Conservation (phyloP, 2,113 vertebrate species). For the Stomatorhinus ivindoensis region DNA sequence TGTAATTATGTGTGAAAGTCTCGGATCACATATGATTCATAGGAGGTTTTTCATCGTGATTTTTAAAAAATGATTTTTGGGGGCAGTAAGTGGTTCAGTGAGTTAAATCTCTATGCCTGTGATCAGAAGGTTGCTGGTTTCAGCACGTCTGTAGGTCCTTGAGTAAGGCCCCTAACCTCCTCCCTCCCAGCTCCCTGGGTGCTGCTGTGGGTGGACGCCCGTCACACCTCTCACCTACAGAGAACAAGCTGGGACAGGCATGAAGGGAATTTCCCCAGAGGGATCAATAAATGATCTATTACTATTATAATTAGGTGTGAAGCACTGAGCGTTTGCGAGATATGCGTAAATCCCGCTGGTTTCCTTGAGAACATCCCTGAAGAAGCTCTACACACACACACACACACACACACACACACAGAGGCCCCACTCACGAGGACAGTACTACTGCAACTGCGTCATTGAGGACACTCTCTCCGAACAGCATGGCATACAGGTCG, state of each 20-base stretch:
- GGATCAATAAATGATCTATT: not conserved
- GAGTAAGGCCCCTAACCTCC: not conserved
- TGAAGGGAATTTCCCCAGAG: not conserved
- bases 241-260: not conserved
- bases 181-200: too few species aligned
- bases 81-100: not conserved
- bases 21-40: not conserved
- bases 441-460: slow-evolving; percentile 93
- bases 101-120: not conserved
- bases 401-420: slow-evolving; percentile 17
- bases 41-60: not conserved
- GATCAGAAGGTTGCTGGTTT: not conserved
- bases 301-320: not conserved
- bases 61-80: not conserved
- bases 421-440: slow-evolving; percentile 83
- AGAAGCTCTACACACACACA: not conserved
- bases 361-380: not conserved
- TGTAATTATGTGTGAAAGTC: not conserved
- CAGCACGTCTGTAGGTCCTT: not conserved
- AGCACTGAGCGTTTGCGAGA: not conserved
- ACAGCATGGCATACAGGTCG: slow-evolving; percentile 91
- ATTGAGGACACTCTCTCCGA: slow-evolving; percentile 96
- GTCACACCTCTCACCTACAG: not conserved
- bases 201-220: too few species aligned
- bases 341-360: not conserved